phyloP scores from a whole-genome alignment of 2,113 vertebrate genomes.

The Dipodomys merriami region DNA sequence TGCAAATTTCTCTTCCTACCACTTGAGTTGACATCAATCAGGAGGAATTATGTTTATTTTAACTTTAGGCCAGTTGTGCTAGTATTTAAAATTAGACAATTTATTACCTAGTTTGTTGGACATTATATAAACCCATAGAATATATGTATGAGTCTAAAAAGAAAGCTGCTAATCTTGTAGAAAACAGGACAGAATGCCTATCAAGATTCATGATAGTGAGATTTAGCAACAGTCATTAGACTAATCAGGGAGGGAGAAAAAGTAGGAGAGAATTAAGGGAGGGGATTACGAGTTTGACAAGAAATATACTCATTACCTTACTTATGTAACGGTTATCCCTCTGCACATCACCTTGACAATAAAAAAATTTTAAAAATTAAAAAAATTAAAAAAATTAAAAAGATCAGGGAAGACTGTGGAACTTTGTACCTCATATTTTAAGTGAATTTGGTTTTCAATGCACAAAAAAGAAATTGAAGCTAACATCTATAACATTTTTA shows the following conservation, averaged over 20 bases:
- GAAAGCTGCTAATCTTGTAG: not conserved
- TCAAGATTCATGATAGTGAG: not conserved
- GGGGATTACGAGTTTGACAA: no score
- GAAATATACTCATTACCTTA: no score
- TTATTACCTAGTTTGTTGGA: not conserved
- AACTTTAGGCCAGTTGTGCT: constrained; percentile 18
- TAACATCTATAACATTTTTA: not conserved
- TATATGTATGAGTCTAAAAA: constrained; percentile 7
- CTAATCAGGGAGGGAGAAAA: not conserved
- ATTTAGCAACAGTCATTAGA: constrained; percentile 8
- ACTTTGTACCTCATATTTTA: not conserved
- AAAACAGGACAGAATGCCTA: not conserved
- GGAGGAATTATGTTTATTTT: not conserved
- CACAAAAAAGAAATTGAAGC: not conserved
- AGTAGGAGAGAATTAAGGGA: no score
- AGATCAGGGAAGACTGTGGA: not conserved
- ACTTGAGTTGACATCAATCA: not conserved
- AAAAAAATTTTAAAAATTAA: no score
- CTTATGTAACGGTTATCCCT: no score
- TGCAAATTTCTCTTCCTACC: not conserved
- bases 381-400: not conserved
- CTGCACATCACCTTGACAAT: no score
- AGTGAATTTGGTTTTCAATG: constrained; percentile 41
- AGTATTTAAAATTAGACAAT: not conserved
- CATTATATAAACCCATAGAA: not conserved